Conservation (phyloP, 2,797 vertebrate species). For the Falco rusticolus region DNA sequence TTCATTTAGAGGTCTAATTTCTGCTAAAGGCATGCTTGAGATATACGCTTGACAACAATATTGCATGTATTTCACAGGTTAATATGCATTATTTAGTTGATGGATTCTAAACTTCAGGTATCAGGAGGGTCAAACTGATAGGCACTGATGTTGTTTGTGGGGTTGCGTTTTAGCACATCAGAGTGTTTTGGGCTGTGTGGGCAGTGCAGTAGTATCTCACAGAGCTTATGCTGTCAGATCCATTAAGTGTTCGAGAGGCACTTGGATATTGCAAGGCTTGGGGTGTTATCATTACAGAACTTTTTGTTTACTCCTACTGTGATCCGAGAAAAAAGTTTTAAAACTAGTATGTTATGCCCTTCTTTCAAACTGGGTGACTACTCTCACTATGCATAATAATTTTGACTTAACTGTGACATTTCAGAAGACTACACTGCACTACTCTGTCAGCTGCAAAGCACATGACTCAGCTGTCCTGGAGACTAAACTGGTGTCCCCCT, state of each 20-base stretch:
- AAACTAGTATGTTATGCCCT: neutral
- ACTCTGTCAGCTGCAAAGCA: neutral
- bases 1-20: neutral
- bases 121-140: neutral
- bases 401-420: neutral
- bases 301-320: neutral
- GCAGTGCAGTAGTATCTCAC: neutral
- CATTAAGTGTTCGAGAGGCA: neutral
- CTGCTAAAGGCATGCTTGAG: neutral
- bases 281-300: neutral
- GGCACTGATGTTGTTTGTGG: neutral
- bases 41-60: neutral
- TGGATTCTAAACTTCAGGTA: neutral
- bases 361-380: neutral
- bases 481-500: neutral
- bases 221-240: neutral
- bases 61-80: neutral
- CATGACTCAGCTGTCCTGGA: slow-evolving; percentile 24
- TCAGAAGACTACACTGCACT: neutral
- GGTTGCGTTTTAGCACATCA: neutral
- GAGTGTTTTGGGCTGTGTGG: neutral
- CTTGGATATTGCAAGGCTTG: neutral
- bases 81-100: neutral
- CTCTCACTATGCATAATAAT: neutral
- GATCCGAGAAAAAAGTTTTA: neutral